Base-by-base conservation (phyloP, 2,797 vertebrate genomes). In the Arremon aurantiirostris region DNA sequence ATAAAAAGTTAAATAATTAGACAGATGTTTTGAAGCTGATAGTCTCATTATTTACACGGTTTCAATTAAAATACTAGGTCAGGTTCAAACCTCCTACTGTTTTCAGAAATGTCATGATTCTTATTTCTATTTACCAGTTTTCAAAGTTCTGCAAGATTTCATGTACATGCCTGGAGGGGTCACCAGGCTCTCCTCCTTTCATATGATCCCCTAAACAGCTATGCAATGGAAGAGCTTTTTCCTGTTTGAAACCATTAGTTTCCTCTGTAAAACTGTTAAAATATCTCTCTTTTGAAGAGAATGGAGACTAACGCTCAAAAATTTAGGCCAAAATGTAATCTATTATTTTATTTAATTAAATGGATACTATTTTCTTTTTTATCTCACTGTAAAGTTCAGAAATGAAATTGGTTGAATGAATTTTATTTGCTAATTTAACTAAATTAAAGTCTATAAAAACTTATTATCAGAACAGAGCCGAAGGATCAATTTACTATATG, bases 151-250 rank as follows among this genome's bases (percentile, higher is more conserved):
- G 21, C 2, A 7, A 69, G 56, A 50, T 65, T 64, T 72, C 42
- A 79, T 14, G 16, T 22, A 22, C 4, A 5, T 69, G 8, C 12
- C 49, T 60, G 26, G 50, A 66, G 19, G 5, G 4, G 5, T 75
- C 41, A 59, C 4, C 12, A 47, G 12, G 20, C 3, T 28, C 5
- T 53, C 9, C 11, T 14, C 0, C 0, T 71, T 87, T 68, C 28
- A 23, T 47, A 21, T 39, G 35, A 75, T 30, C 32, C 12, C 27
- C 4, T 17, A 35, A 75, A 75, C 2, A 82, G 11, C 24, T 52
- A 4, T 70, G 10, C 3, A 55, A 23, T 47, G 10, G 2, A 4
- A 35, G 30, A 5, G 9, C 8, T 12, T 73, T 41, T 52, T 30
- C 15, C 7, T 41, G 8, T 28, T 70, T 75, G 8, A 79, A 66